phyloP scores from a whole-genome alignment of 2,888 invertebrate species.

The Rhagium mordax region DNA sequence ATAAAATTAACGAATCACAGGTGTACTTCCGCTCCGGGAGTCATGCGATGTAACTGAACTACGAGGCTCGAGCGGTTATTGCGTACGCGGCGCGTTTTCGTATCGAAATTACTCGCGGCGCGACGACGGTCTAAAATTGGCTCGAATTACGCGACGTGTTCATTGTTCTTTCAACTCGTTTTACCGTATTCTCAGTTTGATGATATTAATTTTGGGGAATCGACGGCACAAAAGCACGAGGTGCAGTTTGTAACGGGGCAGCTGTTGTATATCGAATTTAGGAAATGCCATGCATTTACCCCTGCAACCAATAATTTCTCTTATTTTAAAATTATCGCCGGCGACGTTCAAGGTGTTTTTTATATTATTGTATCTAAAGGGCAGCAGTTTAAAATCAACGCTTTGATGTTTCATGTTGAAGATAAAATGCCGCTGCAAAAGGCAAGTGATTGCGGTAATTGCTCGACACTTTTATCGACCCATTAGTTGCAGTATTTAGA shows the following conservation, averaged over 20 bases:
- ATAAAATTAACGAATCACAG: constrained; percentile 65
- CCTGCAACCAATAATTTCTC: not conserved
- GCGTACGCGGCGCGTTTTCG: constrained; percentile 38
- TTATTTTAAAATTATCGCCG: constrained; percentile 8
- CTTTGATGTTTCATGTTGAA: too few species aligned
- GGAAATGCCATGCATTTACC: constrained; percentile 13
- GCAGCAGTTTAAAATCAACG: not conserved
- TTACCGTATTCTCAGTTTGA: constrained; percentile 32
- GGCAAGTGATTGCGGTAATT: too few species aligned
- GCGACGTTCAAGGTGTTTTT: not conserved
- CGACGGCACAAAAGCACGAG: constrained; percentile 25
- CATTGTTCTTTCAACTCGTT: constrained; percentile 32
- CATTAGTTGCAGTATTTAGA: too few species aligned
- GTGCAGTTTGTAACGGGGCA: constrained; percentile 4
- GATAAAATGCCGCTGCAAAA: too few species aligned
- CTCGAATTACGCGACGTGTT: constrained; percentile 20
- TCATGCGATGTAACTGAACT: constrained; percentile 52
- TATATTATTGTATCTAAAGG: not conserved
- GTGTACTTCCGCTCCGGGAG: constrained; percentile 60
- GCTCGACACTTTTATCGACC: too few species aligned
- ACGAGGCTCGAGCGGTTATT: constrained; percentile 31
- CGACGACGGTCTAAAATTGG: constrained; percentile 29
- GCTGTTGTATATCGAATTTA: constrained; percentile 16
- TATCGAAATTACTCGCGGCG: constrained; percentile 36
- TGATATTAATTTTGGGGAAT: constrained; percentile 42